A percentile compares a stretch with the other conserved stretches of the same genome.
Evolutionary conservation across 2,797 vertebrate genomes (phyloP).

Genomic region (Lindbergichthys nudifrons): DNA sequence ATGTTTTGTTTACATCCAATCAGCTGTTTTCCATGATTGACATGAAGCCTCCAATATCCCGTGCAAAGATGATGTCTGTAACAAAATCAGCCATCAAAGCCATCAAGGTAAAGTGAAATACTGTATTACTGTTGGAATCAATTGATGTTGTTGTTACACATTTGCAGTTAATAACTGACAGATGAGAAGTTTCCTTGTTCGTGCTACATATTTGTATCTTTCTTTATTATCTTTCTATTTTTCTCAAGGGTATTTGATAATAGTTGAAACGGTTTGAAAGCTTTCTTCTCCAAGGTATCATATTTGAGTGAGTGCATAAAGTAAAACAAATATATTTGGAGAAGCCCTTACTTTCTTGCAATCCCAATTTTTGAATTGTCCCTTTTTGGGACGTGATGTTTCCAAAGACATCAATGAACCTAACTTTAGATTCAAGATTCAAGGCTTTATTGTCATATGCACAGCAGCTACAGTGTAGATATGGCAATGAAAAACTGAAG

Average conservation of each 20-base stretch:
- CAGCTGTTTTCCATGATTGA: constrained; percentile 98
- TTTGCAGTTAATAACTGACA: not conserved
- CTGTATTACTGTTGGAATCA: not conserved
- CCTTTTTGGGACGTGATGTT: not conserved
- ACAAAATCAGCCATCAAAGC: constrained; percentile 99
- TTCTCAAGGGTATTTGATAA: not conserved
- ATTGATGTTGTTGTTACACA: too few species aligned
- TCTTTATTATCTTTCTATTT: not conserved
- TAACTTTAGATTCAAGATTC: too few species aligned
- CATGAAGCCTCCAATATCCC: constrained; percentile 98
- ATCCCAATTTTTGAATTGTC: too few species aligned
- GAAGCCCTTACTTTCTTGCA: not conserved
- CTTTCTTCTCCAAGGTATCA: not conserved
- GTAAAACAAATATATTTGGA: not conserved
- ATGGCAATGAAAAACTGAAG: too few species aligned
- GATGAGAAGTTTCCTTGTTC: not conserved
- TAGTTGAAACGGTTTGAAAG: not conserved
- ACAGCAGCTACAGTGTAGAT: too few species aligned
- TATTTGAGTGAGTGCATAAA: not conserved
- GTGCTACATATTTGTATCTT: not conserved
- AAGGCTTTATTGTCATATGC: too few species aligned
- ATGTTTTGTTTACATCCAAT: constrained; percentile 13
- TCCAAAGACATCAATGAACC: not conserved
- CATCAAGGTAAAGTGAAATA: constrained; percentile 90
- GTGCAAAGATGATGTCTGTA: constrained; percentile 99